Conservation (phyloP, 2,888 invertebrate genomes). For the Clistopyga incitator region DNA sequence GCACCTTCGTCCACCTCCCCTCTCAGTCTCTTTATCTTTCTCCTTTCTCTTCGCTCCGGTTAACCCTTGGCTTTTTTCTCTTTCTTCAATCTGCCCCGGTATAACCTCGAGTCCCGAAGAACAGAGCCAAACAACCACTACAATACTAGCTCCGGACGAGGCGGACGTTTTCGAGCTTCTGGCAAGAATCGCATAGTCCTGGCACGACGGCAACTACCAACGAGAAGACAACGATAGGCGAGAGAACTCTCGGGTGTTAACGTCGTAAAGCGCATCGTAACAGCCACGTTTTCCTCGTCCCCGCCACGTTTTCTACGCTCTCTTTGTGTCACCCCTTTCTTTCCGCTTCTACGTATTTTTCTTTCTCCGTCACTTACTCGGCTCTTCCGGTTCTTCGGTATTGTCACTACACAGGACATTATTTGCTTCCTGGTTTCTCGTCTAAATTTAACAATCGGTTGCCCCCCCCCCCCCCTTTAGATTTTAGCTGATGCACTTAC, state of each 20-base stretch:
- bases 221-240: conserved; percentile 40
- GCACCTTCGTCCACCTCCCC: neutral
- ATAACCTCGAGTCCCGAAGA: conserved; percentile 35
- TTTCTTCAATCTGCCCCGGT: conserved; percentile 33
- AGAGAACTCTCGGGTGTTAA: conserved; percentile 55
- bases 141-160: conserved; percentile 19
- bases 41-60: neutral
- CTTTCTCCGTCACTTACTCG: neutral
- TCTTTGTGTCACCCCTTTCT: conserved; percentile 13
- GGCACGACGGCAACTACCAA: conserved; percentile 41
- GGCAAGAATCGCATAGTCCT: conserved; percentile 29
- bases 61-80: conserved; percentile 31
- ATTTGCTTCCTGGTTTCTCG: neutral
- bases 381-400: neutral
- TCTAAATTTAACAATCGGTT: neutral
- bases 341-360: conserved; percentile 6
- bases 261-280: conserved; percentile 53
- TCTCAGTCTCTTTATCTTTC: neutral
- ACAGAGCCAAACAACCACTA: conserved; percentile 32
- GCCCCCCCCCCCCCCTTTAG: neutral
- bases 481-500: conserved; percentile 1
- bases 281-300: conserved; percentile 27
- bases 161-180: conserved; percentile 6
- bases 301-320: conserved; percentile 27
- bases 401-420: conserved; percentile 8